phyloP scores from a whole-genome alignment of 1,140 invertebrate species.

The Ganaspis sp. region DNA sequence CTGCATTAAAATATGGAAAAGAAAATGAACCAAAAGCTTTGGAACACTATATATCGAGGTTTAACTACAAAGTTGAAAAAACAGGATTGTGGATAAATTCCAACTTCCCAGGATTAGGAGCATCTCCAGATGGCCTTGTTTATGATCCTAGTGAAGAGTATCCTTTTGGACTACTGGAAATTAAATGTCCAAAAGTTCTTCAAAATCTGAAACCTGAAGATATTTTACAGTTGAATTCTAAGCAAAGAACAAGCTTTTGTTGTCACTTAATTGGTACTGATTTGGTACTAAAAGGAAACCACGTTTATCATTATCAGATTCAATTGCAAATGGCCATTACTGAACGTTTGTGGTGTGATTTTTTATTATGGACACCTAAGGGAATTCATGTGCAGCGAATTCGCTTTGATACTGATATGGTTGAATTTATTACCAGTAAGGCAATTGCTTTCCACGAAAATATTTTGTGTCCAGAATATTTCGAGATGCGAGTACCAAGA shows the following conservation, averaged over 20 bases:
- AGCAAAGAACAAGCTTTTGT: not conserved
- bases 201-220: not conserved
- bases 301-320: not conserved
- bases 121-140: not conserved
- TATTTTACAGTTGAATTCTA: not conserved
- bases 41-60: conserved; percentile 14
- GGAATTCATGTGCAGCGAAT: conserved; percentile 44
- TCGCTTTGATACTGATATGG: conserved; percentile 36
- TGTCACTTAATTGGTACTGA: not conserved
- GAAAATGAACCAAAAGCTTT: conserved; percentile 19
- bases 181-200: not conserved
- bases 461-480: conserved; percentile 49
- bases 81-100: not conserved
- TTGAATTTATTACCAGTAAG: conserved; percentile 24
- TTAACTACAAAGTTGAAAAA: not conserved
- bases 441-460: conserved; percentile 43
- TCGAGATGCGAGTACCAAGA: conserved; percentile 51
- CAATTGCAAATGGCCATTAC: conserved; percentile 33
- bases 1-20: conserved; percentile 34
- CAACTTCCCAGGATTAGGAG: not conserved
- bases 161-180: not conserved
- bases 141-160: not conserved
- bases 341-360: conserved; percentile 48
- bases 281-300: not conserved
- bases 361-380: conserved; percentile 49